Conservation (phyloP, 2,888 invertebrate genomes). For the Drosophila yooni region DNA sequence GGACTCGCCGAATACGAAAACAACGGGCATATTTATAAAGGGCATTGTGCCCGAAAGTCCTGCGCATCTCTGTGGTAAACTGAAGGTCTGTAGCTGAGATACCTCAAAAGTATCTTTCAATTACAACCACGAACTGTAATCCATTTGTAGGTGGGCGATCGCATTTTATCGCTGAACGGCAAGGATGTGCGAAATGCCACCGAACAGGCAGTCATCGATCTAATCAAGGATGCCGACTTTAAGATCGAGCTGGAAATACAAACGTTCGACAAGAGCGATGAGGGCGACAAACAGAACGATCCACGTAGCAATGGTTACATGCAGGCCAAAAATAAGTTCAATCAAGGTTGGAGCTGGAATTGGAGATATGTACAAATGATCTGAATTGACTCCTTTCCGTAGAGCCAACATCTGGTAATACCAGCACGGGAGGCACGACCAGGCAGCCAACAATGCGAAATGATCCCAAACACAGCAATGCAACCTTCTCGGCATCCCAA, state of each 20-base stretch:
- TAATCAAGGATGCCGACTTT: constrained; percentile 95
- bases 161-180: constrained; percentile 92
- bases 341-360: constrained; percentile 56
- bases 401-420: constrained; percentile 61
- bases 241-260: constrained; percentile 96
- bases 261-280: constrained; percentile 85
- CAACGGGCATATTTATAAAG: constrained; percentile 99
- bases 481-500: constrained; percentile 69
- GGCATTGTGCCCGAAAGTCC: constrained; percentile 97
- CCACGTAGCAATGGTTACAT: constrained; percentile 79
- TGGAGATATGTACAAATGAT: background rate
- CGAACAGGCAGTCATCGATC: constrained; percentile 97
- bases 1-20: constrained; percentile 87
- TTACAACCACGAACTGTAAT: background rate
- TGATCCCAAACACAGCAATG: constrained; percentile 65
- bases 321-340: constrained; percentile 72
- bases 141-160: constrained; percentile 82
- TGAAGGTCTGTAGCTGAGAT: constrained; percentile 88
- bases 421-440: constrained; percentile 33
- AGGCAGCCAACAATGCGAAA: constrained; percentile 52
- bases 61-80: constrained; percentile 94
- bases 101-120: background rate
- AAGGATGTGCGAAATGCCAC: constrained; percentile 95
- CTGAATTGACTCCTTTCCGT: background rate
- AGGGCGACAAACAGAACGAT: constrained; percentile 58